phyloP scores from a whole-genome alignment of 2,888 invertebrate genomes.

The Microchrysa polita region DNA sequence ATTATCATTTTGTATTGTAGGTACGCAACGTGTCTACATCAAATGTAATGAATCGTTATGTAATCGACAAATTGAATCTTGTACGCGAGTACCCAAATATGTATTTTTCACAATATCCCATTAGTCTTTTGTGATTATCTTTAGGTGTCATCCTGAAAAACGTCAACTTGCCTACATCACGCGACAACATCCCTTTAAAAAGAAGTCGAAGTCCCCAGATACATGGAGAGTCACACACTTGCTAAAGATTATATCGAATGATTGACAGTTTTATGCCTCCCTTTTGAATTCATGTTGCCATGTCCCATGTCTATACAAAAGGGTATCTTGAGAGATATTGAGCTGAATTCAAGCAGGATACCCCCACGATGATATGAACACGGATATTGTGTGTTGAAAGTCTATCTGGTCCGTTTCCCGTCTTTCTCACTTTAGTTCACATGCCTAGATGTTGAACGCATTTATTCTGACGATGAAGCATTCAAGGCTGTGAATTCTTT shows the following conservation, averaged over 20 bases:
- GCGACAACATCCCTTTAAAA: neutral
- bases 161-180: slow-evolving; percentile 26
- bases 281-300: neutral
- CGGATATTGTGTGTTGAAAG: neutral
- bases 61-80: slow-evolving; percentile 42
- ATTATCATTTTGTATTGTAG: neutral
- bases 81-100: slow-evolving; percentile 10
- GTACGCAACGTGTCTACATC: slow-evolving; percentile 14
- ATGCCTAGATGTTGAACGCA: neutral
- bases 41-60: slow-evolving; percentile 40
- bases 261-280: slow-evolving; percentile 37
- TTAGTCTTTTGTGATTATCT: slow-evolving; percentile 41
- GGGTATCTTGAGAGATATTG: neutral
- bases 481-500: slow-evolving; percentile 39
- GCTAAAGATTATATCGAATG: slow-evolving; percentile 42
- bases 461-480: slow-evolving; percentile 23
- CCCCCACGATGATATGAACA: too few relatives aligned
- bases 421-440: slow-evolving; percentile 12
- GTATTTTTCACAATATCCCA: slow-evolving; percentile 39
- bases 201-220: neutral
- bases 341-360: neutral
- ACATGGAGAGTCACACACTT: slow-evolving; percentile 35
- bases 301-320: neutral
- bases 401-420: neutral
- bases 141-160: slow-evolving; percentile 35